Percentiles rank a stretch among this genome's conserved stretches.
Evolutionary conservation across 2,797 vertebrate species (phyloP).

Genomic region (Coregonus ussuriensis): DNA sequence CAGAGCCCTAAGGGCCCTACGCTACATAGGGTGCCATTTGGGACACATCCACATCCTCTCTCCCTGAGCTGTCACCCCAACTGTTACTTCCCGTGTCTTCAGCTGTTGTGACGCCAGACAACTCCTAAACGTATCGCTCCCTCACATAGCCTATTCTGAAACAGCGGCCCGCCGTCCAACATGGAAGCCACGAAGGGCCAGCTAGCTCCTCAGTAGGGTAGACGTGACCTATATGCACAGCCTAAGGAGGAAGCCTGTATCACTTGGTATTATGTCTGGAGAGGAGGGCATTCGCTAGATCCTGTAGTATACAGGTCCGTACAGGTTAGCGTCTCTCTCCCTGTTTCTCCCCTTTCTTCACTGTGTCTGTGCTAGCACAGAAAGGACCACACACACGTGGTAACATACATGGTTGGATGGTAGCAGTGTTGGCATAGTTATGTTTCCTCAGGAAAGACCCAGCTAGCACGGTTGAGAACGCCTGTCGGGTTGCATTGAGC

Average conservation of each 20-base stretch:
- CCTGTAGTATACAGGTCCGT: slow-evolving; percentile 27
- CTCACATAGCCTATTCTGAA: neutral
- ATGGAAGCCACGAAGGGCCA: slow-evolving; percentile 24
- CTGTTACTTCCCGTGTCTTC: neutral
- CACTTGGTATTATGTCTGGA: slow-evolving; percentile 37
- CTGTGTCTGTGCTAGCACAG: too few relatives aligned
- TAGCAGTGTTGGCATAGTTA: slow-evolving; percentile 48
- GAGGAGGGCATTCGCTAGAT: slow-evolving; percentile 25
- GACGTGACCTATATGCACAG: slow-evolving; percentile 35
- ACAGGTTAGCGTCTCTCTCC: slow-evolving; percentile 25
- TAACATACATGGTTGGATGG: slow-evolving; percentile 5
- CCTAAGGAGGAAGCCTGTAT: slow-evolving; percentile 43
- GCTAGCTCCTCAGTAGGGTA: slow-evolving; percentile 12
- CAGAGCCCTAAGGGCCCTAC: too few relatives aligned
- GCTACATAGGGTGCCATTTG: too few relatives aligned
- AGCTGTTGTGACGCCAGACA: neutral
- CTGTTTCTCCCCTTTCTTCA: neutral
- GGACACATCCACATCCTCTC: neutral
- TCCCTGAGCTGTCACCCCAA: neutral
- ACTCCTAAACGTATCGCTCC: neutral
- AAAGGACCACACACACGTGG: neutral
- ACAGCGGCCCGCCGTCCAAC: slow-evolving; percentile 14
- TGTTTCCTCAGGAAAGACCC: slow-evolving; percentile 60
- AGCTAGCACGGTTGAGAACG: slow-evolving; percentile 48
- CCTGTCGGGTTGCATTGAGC: slow-evolving; percentile 61